Base-by-base conservation (phyloP, 2,888 invertebrate species). In the Drosophila buzzatii region DNA sequence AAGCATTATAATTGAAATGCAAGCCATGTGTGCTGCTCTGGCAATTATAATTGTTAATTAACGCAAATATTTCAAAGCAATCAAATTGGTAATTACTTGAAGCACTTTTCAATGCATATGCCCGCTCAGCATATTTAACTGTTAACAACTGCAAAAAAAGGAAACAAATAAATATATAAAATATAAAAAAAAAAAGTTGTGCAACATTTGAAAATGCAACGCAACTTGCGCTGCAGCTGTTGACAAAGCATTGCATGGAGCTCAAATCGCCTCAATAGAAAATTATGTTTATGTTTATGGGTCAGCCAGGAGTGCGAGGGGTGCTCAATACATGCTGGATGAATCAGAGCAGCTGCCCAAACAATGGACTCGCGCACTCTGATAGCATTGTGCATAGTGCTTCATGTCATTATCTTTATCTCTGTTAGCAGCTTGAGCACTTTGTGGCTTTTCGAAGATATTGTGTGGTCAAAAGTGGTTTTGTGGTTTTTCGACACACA, bases 231-330 rank as follows among this genome's bases (percentile, higher is more conserved):
- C 73, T 68, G 81, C 80, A 76, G 78, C 78, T 80, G 78, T 73
- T 78, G 79, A 78, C 79, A 78, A 79, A 79, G 72, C 77, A 67
- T 71, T 77, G 70, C 41, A 59, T 70, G 60, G 66, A 60, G 73
- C 55, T 23, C 39, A 58, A 71, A 58, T 55, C 69, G 69, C 75
- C 42, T 66, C 70, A 81, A 79, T 80, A 81, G 80, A 80, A 80
- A 80, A 80, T 80, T 73, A 81, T 80, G 81, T 81, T 81, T 81
- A 81, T 79, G 76, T 62, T 70, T 70, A 65, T 76, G 70, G 57
- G 2, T 68, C 56, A 27, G 23, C 23, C 9, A 7, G 2, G 18
- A 10, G 56, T n/a, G 10, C 16, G n/a, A 27, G 18, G 39, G 5
- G 14, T 4, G 16, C 37, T 12, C 14, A 3, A 14, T 39, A 31